Conservation (phyloP, 35 echinoderm and acorn worm genomes). For the Strongylocentrotus purpuratus region DNA sequence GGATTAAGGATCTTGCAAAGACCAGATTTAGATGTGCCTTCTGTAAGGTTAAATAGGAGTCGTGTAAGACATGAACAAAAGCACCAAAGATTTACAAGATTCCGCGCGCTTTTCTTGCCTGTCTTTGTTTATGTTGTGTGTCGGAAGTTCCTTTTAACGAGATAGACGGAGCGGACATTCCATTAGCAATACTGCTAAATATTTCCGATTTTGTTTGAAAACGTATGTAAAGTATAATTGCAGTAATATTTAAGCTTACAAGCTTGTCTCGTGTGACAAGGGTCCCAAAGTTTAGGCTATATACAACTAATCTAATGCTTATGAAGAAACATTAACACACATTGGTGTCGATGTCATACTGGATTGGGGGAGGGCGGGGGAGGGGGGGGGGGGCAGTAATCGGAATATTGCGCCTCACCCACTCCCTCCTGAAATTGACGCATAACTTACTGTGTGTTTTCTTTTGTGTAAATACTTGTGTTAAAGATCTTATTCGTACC, state of each 20-base stretch:
- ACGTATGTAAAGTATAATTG: background rate
- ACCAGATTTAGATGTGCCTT: conserved; percentile 3
- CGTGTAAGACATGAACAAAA: background rate
- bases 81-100: background rate
- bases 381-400: too few species aligned
- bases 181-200: too few species aligned
- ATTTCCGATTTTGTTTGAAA: background rate
- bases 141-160: background rate
- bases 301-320: background rate
- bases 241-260: background rate
- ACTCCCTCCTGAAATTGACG: too few species aligned
- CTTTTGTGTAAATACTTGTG: too few species aligned
- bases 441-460: too few species aligned
- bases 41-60: background rate
- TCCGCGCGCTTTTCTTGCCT: background rate
- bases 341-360: too few species aligned
- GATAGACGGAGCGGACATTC: background rate
- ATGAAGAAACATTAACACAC: too few species aligned
- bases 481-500: too few species aligned
- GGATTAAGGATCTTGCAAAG: conserved; percentile 5
- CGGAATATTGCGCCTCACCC: too few species aligned
- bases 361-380: too few species aligned
- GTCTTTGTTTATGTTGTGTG: background rate
- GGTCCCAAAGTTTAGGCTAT: background rate
- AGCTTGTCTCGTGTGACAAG: background rate